Evolutionary conservation across 2,888 invertebrate species (phyloP).

Genomic region (Tenthredo amoena): DNA sequence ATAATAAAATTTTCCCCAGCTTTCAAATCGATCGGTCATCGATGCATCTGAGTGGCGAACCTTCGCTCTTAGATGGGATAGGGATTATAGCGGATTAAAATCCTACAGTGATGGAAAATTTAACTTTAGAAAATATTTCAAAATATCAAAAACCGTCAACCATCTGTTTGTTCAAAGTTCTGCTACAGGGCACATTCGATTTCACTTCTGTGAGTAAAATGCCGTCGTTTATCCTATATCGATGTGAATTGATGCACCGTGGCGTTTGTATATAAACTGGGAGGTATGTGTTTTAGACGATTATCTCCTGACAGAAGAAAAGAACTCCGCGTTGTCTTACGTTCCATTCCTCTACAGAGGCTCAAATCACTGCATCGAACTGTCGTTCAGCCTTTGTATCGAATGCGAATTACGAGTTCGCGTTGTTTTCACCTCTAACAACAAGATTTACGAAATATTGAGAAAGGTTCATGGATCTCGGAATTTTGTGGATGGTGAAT

Average conservation of each 20-base stretch:
- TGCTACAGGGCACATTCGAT: background rate
- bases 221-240: background rate
- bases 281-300: background rate
- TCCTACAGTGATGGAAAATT: background rate
- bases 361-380: slow-evolving; percentile 60
- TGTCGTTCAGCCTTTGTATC: slow-evolving; percentile 63
- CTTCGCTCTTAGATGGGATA: background rate
- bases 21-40: background rate
- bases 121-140: background rate
- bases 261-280: background rate
- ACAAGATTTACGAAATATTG: background rate
- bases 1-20: background rate
- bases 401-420: slow-evolving; percentile 59
- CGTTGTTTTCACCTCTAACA: slow-evolving; percentile 32
- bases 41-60: slow-evolving; percentile 11
- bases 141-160: background rate
- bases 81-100: background rate
- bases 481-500: background rate
- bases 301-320: background rate
- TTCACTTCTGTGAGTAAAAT: background rate
- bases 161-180: slow-evolving; percentile 4
- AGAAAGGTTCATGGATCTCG: slow-evolving; percentile 40
- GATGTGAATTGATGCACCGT: background rate
- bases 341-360: background rate
- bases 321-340: background rate